A percentile compares a stretch with the other conserved stretches of the same genome.
These are phyloP conservation scores for Saguinus imperator DNA, from an alignment of 2,113 vertebrate species.

Conservation along the genomic window DNA sequence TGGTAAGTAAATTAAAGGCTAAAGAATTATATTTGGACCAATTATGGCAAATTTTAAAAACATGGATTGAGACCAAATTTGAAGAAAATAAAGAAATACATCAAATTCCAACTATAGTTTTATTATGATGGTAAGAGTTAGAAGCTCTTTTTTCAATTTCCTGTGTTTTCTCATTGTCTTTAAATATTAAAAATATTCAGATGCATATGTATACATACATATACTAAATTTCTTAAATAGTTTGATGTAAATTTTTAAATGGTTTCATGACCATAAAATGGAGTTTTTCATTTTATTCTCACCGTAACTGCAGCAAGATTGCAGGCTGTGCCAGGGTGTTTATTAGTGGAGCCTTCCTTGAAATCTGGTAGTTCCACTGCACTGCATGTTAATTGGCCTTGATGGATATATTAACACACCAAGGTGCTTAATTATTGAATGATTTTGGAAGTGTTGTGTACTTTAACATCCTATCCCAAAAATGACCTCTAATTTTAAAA, in stretches of 20 bases:
- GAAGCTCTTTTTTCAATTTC: constrained; percentile 1
- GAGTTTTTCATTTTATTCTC: neutral
- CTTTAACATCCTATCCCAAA: neutral
- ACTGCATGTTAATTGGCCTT: neutral
- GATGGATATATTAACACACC: neutral
- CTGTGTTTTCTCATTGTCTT: constrained; percentile 10
- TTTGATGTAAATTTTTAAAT: constrained; percentile 7
- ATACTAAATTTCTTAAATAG: neutral
- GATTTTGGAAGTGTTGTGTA: neutral
- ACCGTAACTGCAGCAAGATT: neutral
- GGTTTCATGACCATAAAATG: neutral
- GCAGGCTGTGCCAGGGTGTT: neutral
- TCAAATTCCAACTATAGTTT: neutral
- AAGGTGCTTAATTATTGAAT: constrained; percentile 6
- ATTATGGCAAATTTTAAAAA: constrained; percentile 22
- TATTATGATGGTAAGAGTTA: neutral
- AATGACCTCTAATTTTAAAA: constrained; percentile 17
- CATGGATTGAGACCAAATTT: neutral
- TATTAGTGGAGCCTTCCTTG: neutral
- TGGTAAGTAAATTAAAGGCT: constrained; percentile 3
- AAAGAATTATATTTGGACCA: neutral
- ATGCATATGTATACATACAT: neutral
- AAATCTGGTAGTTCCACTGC: neutral
- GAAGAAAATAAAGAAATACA: neutral
- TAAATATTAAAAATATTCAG: neutral